Conservation (phyloP, 2,888 invertebrate genomes). For the Microdon myrmicae region DNA sequence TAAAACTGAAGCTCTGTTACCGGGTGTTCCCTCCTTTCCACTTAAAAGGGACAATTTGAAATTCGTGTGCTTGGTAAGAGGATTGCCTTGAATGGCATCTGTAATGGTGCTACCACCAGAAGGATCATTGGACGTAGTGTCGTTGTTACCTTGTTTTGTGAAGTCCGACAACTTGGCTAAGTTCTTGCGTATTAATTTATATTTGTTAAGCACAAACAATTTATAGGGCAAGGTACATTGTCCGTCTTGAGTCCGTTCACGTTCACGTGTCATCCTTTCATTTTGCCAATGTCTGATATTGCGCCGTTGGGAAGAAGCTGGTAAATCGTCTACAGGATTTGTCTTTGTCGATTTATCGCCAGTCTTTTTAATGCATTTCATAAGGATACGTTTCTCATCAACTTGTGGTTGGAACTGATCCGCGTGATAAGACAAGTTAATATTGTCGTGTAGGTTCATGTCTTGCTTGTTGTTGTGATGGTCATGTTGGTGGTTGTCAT, state of each 20-base stretch:
- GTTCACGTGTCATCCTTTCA: constrained; percentile 14
- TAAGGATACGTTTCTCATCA: constrained; percentile 18
- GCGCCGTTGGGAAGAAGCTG: no score
- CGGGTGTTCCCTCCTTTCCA: constrained; percentile 10
- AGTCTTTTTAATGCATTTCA: constrained; percentile 47
- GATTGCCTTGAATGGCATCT: background rate
- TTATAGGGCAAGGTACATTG: constrained; percentile 19
- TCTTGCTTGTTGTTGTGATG: constrained; percentile 45
- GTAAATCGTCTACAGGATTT: constrained; percentile 30
- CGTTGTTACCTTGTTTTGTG: constrained; percentile 8
- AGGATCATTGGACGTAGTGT: background rate
- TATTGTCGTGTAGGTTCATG: constrained; percentile 41
- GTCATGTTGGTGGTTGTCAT: constrained; percentile 44
- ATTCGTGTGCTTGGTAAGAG: constrained; percentile 10
- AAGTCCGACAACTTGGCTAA: no score
- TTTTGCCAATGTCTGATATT: no score
- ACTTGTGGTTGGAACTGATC: constrained; percentile 9
- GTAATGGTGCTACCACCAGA: background rate
- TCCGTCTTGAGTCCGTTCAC: constrained; percentile 15
- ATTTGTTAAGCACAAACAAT: constrained; percentile 28
- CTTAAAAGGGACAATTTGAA: background rate
- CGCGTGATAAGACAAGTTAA: constrained; percentile 13
- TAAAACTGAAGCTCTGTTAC: constrained; percentile 26
- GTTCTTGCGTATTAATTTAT: constrained; percentile 34
- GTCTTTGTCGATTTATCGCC: constrained; percentile 44